Evolutionary conservation across 2,113 vertebrate genomes (phyloP), one percentile per base, ranked within the genome.

Genomic region (Orcinus orca): DNA sequence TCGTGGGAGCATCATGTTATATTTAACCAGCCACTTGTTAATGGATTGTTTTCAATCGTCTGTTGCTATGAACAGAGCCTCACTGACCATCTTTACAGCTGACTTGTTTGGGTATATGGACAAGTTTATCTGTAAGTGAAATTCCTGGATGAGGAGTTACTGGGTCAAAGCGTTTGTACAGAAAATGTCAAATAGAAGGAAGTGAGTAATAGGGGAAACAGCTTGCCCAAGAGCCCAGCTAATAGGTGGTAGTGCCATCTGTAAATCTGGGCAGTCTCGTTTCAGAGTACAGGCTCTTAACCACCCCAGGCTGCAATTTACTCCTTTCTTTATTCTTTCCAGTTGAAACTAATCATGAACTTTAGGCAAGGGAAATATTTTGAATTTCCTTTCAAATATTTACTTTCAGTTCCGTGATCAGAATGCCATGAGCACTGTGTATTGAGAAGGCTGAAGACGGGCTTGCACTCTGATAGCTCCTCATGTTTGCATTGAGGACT

Each of bases 1-100:
- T 2, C 5, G 0, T 6, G 31, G n/a, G 17, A 17, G 33, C 21
- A 14, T 2, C 25, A 0, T 65, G 18, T 53, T 50, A 14, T 47
- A n/a, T 55, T 83, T 83, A 47, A 65, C 29, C 36, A 71, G 33
- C 31, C 6, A 29, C 31, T 63, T 36, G 41, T 11, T n/a, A 18
- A 2, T 81, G 47, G 33, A 6, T 25, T 31, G n/a, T 76, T 63
- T 26, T 50, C 7, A 29, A 9, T 33, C 60, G 77, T 89, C 63
- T 76, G 17, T 70, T 63, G 13, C 86, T 55, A 33, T 33, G 55
- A 68, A 23, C 63, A 38, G 26, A 90, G 18, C 25, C 33, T 70
- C 25, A 6, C 6, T n/a, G 31, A 47, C 63, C n/a, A 25, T 70
- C 74, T 83, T 86, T 55, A 74, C 62, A 14, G 41, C 4, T 76